These are phyloP conservation scores for Bolinopsis microptera DNA, from an alignment of 37 sponge, comb jelly and placozoan genomes.

Conservation along the genomic window DNA sequence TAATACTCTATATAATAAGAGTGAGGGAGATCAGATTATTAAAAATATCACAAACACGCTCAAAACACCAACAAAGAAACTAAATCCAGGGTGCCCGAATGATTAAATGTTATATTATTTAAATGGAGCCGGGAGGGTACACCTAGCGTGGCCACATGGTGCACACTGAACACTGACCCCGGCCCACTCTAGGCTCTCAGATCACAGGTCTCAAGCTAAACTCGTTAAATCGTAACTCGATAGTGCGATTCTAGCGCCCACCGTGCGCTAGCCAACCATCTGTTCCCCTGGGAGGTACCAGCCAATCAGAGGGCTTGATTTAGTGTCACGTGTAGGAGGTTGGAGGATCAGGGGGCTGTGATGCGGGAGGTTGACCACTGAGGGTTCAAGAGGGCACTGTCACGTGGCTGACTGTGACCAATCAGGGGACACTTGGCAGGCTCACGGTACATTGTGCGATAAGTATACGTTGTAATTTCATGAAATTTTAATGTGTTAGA, in stretches of 20 bases:
- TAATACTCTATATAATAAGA: too few species aligned
- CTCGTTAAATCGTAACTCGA: background rate
- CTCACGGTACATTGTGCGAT: background rate
- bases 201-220: background rate
- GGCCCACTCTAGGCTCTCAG: background rate
- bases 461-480: background rate
- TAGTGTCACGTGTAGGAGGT: background rate
- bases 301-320: background rate
- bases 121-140: too few species aligned
- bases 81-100: background rate
- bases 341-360: background rate
- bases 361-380: background rate
- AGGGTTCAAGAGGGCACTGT: background rate
- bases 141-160: background rate
- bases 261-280: background rate
- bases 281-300: background rate
- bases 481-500: background rate
- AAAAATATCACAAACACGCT: too few species aligned
- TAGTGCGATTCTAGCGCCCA: background rate
- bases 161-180: background rate
- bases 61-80: background rate
- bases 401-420: background rate
- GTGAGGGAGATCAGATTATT: too few species aligned
- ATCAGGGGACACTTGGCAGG: background rate
- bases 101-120: too few species aligned